Evolutionary conservation across 2,113 vertebrate genomes (phyloP), one percentile per base, ranked within the genome.

Genomic region (Leptosomus discolor): DNA sequence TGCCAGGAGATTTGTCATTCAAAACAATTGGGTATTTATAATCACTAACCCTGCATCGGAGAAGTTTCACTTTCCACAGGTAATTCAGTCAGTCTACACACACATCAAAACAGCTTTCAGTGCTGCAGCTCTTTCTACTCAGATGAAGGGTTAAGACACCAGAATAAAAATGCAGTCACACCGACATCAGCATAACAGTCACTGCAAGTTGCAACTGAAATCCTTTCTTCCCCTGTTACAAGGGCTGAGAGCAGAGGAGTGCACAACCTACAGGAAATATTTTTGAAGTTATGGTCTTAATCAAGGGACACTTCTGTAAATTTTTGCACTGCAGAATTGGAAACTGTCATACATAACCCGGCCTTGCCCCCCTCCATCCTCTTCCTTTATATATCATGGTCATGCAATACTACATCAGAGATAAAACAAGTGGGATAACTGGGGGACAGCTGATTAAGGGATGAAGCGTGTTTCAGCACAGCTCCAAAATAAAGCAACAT

Each of bases 11-110:
- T 76, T 56, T 64, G 24, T 64, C 30, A 88, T 85, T 65, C 70
- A 76, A 83, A 83, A 56, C 21, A 65, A 27, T 2, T 39, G 9
- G 6, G 6, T 39, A 82, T 85, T 88, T 90, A 83, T 71, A 88
- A 93, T 43, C 0, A 2, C 14, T 51, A 64, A 51, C 3, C 0
- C 20, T 18, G 37, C 19, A 39, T 17, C 1, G 3, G 27, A 0
- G 5, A 78, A 80, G 21, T 90, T 88, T 65, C 57, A 48, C 36
- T 90, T 87, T 79, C 78, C 60, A 75, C 18, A 71, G n/a, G 34
- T n/a, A 78, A 85, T 58, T 71, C 51, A 79, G 27, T 5, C 48
- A 65, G 57, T 37, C 54, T 88, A 48, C 36, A 9, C n/a, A 63
- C 1, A 2, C 9, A 81, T 13, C n/a, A 67, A 15, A 70, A 20